phyloP scores from a whole-genome alignment of 2,797 vertebrate genomes.

The Smutsia gigantea region DNA sequence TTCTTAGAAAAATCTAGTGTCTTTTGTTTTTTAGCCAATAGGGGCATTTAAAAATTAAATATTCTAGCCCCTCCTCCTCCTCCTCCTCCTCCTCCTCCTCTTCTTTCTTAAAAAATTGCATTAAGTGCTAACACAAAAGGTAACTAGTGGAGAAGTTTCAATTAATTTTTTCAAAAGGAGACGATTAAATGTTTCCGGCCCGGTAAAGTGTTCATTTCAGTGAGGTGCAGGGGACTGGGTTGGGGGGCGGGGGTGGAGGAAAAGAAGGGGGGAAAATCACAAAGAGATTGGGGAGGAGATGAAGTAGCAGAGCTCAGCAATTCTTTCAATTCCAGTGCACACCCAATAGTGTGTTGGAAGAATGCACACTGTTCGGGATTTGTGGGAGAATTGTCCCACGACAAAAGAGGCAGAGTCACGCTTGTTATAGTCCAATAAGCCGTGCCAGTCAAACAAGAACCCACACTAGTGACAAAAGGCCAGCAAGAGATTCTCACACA shows the following conservation, averaged over 20 bases:
- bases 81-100: conserved; percentile 53
- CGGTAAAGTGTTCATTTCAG: conserved; percentile 99
- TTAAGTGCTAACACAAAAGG: conserved; percentile 90
- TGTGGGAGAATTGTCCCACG: conserved; percentile 98
- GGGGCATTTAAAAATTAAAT: conserved; percentile 81
- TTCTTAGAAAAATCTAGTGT: conserved; percentile 44
- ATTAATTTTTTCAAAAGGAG: conserved; percentile 98
- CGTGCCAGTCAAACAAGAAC: conserved; percentile 99
- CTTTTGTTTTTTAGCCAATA: conserved; percentile 79
- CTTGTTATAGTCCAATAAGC: conserved; percentile 99
- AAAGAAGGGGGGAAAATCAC: conserved; percentile 87
- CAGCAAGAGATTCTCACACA: conserved; percentile 98
- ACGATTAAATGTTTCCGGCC: conserved; percentile 99
- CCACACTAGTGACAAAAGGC: conserved; percentile 94
- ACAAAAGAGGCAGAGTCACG: conserved; percentile 98
- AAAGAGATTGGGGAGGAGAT: conserved; percentile 92
- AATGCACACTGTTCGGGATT: conserved; percentile 97
- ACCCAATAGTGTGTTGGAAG: conserved; percentile 97
- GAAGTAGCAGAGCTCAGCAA: conserved; percentile 93
- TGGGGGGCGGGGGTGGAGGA: conserved; percentile 46
- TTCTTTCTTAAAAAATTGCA: conserved; percentile 85
- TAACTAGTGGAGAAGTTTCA: conserved; percentile 98
- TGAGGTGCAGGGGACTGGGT: conserved; percentile 80
- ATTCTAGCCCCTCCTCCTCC: conserved; percentile 66
- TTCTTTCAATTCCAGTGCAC: conserved; percentile 97